Conservation (phyloP, 2,113 vertebrate genomes). For the Picathartes gymnocephalus region DNA sequence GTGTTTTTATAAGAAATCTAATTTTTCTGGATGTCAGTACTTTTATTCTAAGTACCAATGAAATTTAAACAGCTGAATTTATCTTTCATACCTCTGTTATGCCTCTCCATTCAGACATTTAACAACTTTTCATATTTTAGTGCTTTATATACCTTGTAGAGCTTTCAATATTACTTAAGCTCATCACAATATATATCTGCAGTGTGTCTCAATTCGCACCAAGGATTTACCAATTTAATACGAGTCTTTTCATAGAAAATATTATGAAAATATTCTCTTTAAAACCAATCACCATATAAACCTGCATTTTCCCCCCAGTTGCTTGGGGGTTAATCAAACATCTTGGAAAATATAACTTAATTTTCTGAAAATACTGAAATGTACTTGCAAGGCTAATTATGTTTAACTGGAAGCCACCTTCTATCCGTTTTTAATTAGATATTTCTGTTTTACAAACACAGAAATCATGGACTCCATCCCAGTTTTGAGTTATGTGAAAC, state of each 20-base stretch:
- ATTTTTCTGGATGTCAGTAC: background rate
- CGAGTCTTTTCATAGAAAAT: background rate
- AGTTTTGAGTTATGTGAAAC: background rate
- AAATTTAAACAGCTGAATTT: background rate
- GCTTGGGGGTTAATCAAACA: background rate
- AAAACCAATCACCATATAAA: background rate
- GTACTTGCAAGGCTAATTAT: background rate
- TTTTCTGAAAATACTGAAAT: background rate
- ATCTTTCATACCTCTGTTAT: background rate
- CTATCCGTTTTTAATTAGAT: background rate
- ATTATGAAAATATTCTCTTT: accelerated
- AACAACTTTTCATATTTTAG: background rate
- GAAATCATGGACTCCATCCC: background rate
- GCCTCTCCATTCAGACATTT: background rate
- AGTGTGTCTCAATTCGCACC: background rate
- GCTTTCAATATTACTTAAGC: background rate
- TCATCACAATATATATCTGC: background rate
- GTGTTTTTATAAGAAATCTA: background rate
- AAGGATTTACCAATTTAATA: background rate
- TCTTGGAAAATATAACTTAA: background rate
- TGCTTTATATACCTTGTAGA: background rate
- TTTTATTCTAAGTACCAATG: background rate
- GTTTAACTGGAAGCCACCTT: background rate
- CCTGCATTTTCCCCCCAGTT: accelerated
- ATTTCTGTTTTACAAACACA: background rate